A percentile compares a stretch with the other conserved stretches of the same genome.
Evolutionary conservation across 2,797 vertebrate genomes (phyloP).

Genomic region (Leptatherina wallacei): DNA sequence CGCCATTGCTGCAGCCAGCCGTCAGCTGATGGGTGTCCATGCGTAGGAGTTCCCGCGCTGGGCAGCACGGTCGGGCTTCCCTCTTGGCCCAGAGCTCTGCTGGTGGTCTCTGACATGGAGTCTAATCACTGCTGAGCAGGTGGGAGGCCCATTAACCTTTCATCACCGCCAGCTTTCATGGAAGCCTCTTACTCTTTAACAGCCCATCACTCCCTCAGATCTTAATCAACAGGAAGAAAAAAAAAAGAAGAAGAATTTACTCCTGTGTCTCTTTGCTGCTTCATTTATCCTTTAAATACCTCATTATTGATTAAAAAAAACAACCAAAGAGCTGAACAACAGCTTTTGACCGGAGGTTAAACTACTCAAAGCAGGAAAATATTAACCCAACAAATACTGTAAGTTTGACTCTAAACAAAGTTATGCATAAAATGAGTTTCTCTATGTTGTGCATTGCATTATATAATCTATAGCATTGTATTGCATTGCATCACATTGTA

Average conservation of each 20-base stretch:
- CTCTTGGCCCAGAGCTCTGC: constrained; percentile 39
- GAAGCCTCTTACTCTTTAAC: neutral
- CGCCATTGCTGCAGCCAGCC: constrained; percentile 20
- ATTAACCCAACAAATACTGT: too few relatives aligned
- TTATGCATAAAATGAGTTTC: too few relatives aligned
- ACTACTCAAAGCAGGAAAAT: too few relatives aligned
- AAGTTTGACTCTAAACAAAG: too few relatives aligned
- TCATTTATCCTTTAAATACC: neutral
- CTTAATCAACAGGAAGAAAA: neutral
- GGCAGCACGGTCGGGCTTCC: constrained; percentile 9
- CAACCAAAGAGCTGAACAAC: too few relatives aligned
- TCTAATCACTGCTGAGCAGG: constrained; percentile 49
- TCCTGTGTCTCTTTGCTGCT: neutral
- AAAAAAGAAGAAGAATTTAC: neutral
- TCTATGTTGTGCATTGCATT: too few relatives aligned
- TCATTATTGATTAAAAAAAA: neutral
- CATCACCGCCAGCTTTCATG: constrained; percentile 38
- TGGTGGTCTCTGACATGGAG: constrained; percentile 56
- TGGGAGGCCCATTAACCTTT: constrained; percentile 60
- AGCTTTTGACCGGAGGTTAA: too few relatives aligned
- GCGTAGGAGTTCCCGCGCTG: constrained; percentile 20
- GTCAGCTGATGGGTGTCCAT: constrained; percentile 36
- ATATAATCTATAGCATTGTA: too few relatives aligned
- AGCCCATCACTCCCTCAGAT: neutral
- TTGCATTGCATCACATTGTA: too few relatives aligned